Conservation (phyloP, 2,113 vertebrate genomes). For the Quiscalus mexicanus region DNA sequence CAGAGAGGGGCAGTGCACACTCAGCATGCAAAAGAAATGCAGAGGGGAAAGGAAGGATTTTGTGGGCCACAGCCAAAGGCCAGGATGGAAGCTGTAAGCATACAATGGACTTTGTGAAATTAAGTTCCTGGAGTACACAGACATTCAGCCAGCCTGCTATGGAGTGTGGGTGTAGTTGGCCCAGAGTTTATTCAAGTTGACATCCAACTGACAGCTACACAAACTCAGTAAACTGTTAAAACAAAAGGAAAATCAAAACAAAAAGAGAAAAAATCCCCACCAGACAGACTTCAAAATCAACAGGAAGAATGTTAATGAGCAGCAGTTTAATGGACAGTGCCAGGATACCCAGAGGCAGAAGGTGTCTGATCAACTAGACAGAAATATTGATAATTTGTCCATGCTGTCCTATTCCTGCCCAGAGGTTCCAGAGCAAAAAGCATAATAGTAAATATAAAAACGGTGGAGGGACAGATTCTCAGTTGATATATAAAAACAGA, state of each 20-base stretch:
- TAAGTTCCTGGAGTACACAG: background rate
- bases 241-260: background rate
- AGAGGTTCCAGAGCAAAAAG: background rate
- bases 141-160: background rate
- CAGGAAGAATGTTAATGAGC: background rate
- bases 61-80: accelerated
- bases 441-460: background rate
- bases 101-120: background rate
- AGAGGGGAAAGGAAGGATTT: background rate
- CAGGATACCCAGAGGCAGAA: background rate
- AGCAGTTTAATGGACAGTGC: background rate
- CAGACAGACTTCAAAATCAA: background rate
- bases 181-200: background rate
- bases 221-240: background rate
- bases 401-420: background rate
- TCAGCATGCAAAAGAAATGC: background rate
- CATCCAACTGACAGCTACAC: background rate
- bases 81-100: background rate
- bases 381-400: background rate
- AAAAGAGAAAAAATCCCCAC: background rate
- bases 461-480: background rate
- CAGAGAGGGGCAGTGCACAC: background rate
- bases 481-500: background rate
- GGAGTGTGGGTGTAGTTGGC: background rate
- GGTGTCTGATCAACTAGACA: background rate